Conservation (phyloP, 2,113 vertebrate genomes). For the Stegastes partitus region DNA sequence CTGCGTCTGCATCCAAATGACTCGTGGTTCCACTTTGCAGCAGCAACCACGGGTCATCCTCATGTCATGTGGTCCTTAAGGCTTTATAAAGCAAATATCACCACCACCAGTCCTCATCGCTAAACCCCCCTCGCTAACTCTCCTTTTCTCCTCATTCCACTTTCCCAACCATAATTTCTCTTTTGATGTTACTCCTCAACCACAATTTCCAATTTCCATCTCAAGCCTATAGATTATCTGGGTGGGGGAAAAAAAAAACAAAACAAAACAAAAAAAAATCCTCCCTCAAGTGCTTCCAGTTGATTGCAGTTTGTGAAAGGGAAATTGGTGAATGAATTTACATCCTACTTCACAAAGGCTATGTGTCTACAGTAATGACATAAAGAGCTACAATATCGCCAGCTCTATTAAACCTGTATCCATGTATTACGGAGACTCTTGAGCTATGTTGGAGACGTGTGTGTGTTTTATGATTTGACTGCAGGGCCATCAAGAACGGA, state of each 20-base stretch:
- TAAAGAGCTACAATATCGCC: conserved; percentile 40
- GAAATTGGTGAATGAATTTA: conserved; percentile 35
- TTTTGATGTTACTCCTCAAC: conserved; percentile 18
- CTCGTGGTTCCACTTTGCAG: conserved; percentile 32
- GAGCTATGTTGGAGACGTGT: conserved; percentile 2
- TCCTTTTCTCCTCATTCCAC: conserved; percentile 26
- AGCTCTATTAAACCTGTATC: conserved; percentile 19
- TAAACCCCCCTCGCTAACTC: conserved; percentile 34
- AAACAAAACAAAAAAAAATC: conserved; percentile 19
- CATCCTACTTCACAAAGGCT: conserved; percentile 40
- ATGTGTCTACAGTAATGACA: conserved; percentile 32
- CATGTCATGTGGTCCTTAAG: conserved; percentile 42
- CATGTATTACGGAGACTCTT: background rate
- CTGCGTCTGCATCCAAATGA: conserved; percentile 31
- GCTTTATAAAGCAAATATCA: conserved; percentile 24
- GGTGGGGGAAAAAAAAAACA: too few species aligned
- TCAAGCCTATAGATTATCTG: conserved; percentile 36
- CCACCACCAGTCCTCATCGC: conserved; percentile 32
- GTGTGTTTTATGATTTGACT: conserved; percentile 54
- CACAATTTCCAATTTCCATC: conserved; percentile 36
- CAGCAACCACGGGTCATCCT: conserved; percentile 30
- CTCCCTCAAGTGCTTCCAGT: conserved; percentile 30
- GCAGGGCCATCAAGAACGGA: conserved; percentile 97
- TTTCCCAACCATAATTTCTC: conserved; percentile 24
- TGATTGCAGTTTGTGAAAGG: conserved; percentile 45